A percentile compares a stretch with the other conserved stretches of the same genome.
These are phyloP conservation scores for Oxytorus armatus DNA, from an alignment of 2,888 invertebrate genomes.

Conservation along the genomic window DNA sequence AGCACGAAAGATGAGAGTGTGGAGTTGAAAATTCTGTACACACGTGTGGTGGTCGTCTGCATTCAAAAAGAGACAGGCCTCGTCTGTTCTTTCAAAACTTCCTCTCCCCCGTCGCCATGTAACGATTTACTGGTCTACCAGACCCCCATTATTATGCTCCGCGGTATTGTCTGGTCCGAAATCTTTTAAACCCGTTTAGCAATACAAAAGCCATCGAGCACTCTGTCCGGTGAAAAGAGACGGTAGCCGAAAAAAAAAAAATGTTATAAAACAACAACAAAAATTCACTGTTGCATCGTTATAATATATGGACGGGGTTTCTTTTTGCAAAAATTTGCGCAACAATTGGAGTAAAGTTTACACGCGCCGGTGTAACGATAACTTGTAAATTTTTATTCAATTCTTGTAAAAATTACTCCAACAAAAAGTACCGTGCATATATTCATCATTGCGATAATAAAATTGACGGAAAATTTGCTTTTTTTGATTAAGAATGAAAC, in stretches of 20 bases:
- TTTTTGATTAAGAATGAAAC: no score
- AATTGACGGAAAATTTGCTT: no score
- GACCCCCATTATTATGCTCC: conserved; percentile 37
- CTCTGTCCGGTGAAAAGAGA: background rate
- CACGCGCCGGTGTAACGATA: no score
- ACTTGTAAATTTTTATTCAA: no score
- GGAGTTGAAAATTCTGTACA: conserved; percentile 32
- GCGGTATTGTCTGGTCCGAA: conserved; percentile 15
- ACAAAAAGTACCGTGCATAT: no score
- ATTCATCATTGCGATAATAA: no score
- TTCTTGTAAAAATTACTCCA: no score
- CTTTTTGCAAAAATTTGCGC: no score
- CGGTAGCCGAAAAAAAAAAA: conserved; percentile 1
- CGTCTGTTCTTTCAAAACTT: conserved; percentile 27
- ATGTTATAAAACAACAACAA: background rate
- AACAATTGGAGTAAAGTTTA: no score
- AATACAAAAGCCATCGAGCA: conserved; percentile 22
- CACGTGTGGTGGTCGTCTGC: conserved; percentile 48
- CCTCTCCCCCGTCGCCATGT: conserved; percentile 14
- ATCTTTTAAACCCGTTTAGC: conserved; percentile 33
- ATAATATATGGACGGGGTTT: no score
- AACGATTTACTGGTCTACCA: conserved; percentile 15
- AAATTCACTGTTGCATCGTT: no score
- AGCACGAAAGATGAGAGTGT: conserved; percentile 35
- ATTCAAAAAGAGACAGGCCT: conserved; percentile 8